Base-by-base conservation (phyloP, 2,797 vertebrate genomes). In the Pangasius macronema region DNA sequence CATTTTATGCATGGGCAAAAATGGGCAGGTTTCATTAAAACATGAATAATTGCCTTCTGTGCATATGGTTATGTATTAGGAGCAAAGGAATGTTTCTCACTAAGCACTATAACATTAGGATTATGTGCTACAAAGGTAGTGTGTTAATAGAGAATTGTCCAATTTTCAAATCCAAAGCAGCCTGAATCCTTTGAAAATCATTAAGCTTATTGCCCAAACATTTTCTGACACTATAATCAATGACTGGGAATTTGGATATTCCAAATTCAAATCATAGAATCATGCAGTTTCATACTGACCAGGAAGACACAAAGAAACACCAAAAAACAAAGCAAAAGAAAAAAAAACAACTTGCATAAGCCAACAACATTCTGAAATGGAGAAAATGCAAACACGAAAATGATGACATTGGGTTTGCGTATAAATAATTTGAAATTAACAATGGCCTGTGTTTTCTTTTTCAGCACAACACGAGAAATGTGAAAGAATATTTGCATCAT, bases 11-110 rank as follows among this genome's bases (percentile, higher is more conserved):
- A 51, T 36, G 53, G 88, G 10, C 59, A 82, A 49, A 84, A 80
- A 85, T 16, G 59, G 87, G 87, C 88, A 87, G 70, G 33, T 86
- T 92, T 91, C 89, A 92, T 87, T 91, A 91, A 90, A 92, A 93
- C 91, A 92, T 91, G 90, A 92, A 91, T 82, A 87, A 81, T 87
- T 85, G 85, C 88, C 89, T 88, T 85, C 68, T 65, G 67, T 68
- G 2, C 53, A 81, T 51, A 85, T 33, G 65, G 42, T 16, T 24
- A 85, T 77, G 53, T 61, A 70, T 67, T 80, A 84, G 24, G 16
- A 86, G 85, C 81, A 86, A 51, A 84, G 88, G 85, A 91, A 90
- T 90, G 85, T 91, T 83, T 88, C 49, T 61, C 42, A 83, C 85
- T 85, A 82, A 81, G 9, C 27, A 72, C 75, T 22, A 55, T 70